Conservation (phyloP, 1,140 invertebrate species). For the Kradibia gibbosae region DNA sequence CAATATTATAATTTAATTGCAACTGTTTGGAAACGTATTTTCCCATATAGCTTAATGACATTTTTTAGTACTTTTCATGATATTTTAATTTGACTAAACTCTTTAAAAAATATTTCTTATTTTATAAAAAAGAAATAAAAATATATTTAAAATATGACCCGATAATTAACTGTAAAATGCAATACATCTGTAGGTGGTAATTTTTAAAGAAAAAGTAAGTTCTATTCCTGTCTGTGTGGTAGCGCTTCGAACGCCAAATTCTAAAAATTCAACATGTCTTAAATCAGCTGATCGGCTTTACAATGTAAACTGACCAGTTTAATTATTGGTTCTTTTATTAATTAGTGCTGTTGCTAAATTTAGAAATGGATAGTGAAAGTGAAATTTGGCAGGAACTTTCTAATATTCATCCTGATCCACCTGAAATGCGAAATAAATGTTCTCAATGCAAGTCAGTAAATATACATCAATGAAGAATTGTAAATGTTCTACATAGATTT, state of each 20-base stretch:
- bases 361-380: conserved; percentile 68
- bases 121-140: too few species aligned
- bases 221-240: not conserved
- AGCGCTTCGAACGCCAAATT: not conserved
- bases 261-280: not conserved
- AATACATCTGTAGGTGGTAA: not conserved
- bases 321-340: conserved; percentile 12
- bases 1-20: too few species aligned
- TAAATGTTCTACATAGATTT: not conserved
- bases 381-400: conserved; percentile 80
- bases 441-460: conserved; percentile 80
- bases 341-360: conserved; percentile 21
- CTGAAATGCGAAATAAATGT: conserved; percentile 80
- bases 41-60: too few species aligned
- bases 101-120: too few species aligned
- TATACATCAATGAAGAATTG: not conserved
- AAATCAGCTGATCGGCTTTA: conserved; percentile 32
- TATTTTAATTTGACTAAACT: too few species aligned
- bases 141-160: too few species aligned
- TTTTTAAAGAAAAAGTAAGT: not conserved
- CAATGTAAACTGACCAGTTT: not conserved
- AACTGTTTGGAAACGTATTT: too few species aligned
- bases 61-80: too few species aligned
- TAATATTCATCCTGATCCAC: conserved; percentile 82
- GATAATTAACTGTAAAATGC: too few species aligned